Evolutionary conservation across 2,797 vertebrate species (phyloP).

Genomic region (Pteropus rufus): DNA sequence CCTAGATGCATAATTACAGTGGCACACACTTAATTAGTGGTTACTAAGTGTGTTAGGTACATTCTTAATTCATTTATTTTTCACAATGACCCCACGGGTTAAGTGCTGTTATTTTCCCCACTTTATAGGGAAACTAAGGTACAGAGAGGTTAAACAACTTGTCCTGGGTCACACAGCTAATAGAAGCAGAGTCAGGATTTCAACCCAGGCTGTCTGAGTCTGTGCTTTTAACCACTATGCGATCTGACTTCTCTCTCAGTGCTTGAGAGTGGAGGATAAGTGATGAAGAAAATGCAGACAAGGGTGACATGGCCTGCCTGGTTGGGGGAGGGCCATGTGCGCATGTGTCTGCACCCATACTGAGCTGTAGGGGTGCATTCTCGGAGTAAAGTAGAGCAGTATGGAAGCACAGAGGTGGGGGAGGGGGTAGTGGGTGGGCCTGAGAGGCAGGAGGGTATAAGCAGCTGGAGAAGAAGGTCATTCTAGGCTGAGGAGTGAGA

Average conservation of each 20-base stretch:
- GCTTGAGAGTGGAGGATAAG: neutral
- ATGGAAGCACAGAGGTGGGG: neutral
- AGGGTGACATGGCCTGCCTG: fast-evolving
- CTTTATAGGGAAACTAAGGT: neutral
- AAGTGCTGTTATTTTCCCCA: no score
- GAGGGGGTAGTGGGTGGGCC: neutral
- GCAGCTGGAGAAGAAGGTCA: neutral
- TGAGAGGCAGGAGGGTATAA: neutral
- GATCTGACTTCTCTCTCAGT: fast-evolving
- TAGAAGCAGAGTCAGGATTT: neutral
- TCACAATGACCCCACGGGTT: neutral
- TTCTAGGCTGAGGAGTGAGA: neutral
- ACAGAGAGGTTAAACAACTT: neutral
- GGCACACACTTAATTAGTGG: neutral
- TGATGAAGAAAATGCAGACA: neutral
- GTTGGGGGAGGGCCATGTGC: no score
- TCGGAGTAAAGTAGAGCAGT: neutral
- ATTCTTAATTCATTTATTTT: neutral
- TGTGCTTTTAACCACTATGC: neutral
- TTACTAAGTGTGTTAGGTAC: no score
- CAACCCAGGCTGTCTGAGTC: neutral
- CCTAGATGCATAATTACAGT: neutral
- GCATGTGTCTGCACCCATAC: neutral
- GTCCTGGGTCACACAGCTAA: neutral
- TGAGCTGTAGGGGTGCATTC: neutral